Base-by-base conservation (phyloP, 2,797 vertebrate genomes). In the Gastrophryne carolinensis region DNA sequence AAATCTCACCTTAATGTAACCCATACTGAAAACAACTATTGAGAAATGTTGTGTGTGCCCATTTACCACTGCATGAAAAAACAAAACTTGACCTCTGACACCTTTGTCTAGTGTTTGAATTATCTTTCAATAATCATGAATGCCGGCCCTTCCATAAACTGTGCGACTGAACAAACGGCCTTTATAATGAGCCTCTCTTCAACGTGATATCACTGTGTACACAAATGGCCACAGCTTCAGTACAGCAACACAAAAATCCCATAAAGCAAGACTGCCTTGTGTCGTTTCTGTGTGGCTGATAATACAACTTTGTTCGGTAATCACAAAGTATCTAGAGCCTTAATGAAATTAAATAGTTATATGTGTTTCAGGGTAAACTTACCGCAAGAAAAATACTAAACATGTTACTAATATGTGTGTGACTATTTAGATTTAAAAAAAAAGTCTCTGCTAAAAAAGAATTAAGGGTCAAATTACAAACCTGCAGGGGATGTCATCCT, bases 401-500 rank as follows among this genome's bases (percentile, higher is more conserved):
- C 2, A 27, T 53, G 53, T 67, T 34, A 37, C 4, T n/a, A 30
- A 9, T 24, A 26, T 37, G 17, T 37, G 35, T 12, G 34, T 67
- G 24, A 24, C 27, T 57, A 57, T 67, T 53, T 54, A n/a, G n/a
- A 53, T 67, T 53, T 67, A 1, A 53, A 67, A 15, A 67, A 35
- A 12, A 35, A 52, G 47, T 13, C 85, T 89, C 83, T 84, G 88
- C 73, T 85, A 87, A 86, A 91, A 90, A 87, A 86, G 90, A 90
- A 91, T 90, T 91, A 86, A 82, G 88, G 89, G 74, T 92, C 88
- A 88, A 86, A 87, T 92, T 91, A 90, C 91, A 79, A 87, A 88
- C 88, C 89, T 91, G 89, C 89, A 89, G 90, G 90, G 86, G 84
- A 89, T 89, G 90, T 91, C 90, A 91, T 84, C 87, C 85, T 84